These are phyloP conservation scores for Pectinophora gossypiella DNA, from an alignment of 1,140 invertebrate genomes.

Conservation along the genomic window DNA sequence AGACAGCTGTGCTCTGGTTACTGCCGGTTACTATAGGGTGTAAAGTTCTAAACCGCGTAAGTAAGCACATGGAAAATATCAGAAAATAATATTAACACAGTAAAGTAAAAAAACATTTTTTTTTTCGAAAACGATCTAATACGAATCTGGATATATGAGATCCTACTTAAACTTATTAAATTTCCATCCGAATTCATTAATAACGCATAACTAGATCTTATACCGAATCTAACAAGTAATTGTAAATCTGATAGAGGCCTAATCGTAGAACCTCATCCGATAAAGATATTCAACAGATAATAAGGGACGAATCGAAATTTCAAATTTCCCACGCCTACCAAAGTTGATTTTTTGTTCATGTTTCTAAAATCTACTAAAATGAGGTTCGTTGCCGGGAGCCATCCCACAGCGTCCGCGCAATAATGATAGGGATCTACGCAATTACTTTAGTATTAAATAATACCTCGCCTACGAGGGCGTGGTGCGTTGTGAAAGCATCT, in stretches of 20 bases:
- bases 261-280: constrained; percentile 10
- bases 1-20: constrained; percentile 15
- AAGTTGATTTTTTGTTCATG: constrained; percentile 35
- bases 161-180: background rate
- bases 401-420: constrained; percentile 33
- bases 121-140: too few relatives aligned
- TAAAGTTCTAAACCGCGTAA: too few relatives aligned
- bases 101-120: too few relatives aligned
- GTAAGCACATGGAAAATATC: too few relatives aligned
- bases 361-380: constrained; percentile 25
- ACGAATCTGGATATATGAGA: too few relatives aligned
- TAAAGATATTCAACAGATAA: constrained; percentile 46
- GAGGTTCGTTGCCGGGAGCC: constrained; percentile 46
- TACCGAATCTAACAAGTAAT: background rate
- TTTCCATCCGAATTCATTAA: background rate
- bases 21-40: too few relatives aligned
- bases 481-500: constrained; percentile 15
- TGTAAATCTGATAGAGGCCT: background rate
- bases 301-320: constrained; percentile 30
- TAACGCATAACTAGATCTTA: background rate
- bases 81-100: too few relatives aligned
- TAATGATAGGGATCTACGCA: constrained; percentile 61
- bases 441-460: constrained; percentile 48
- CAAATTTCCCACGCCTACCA: constrained; percentile 49
- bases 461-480: constrained; percentile 28